Evolutionary conservation across 2,113 vertebrate genomes (phyloP).

Genomic region (Brachypteracias leptosomus): DNA sequence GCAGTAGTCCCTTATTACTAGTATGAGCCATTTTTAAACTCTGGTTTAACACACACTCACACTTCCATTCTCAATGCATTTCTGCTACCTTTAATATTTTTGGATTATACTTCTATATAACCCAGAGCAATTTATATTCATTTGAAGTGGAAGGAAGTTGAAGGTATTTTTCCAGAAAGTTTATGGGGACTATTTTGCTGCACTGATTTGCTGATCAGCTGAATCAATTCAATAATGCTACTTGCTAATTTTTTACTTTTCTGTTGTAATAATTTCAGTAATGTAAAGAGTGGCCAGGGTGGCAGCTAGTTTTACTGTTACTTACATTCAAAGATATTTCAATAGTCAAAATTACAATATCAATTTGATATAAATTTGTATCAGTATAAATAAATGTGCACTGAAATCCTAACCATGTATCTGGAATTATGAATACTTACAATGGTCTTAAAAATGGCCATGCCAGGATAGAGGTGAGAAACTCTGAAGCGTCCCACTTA

Average conservation of each 20-base stretch:
- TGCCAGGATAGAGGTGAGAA: not conserved
- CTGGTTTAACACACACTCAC: not conserved
- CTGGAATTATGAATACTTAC: not conserved
- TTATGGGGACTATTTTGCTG: not conserved
- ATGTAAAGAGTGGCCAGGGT: not conserved
- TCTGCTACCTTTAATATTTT: not conserved
- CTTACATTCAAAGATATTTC: not conserved
- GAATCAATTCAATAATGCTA: not conserved
- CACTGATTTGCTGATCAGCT: not conserved
- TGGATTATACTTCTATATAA: not conserved
- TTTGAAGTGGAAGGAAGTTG: not conserved
- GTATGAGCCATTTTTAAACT: not conserved
- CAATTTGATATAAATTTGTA: not conserved
- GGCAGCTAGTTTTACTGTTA: not conserved
- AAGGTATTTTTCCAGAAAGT: not conserved
- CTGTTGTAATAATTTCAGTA: not conserved
- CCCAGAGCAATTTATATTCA: not conserved
- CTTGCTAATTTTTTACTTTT: not conserved
- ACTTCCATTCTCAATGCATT: not conserved
- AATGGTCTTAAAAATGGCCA: not conserved
- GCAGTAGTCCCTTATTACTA: rapidly evolving
- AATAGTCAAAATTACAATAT: not conserved
- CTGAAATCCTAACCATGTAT: not conserved
- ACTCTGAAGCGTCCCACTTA: not conserved
- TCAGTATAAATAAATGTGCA: not conserved